phyloP scores from a whole-genome alignment of 2,113 vertebrate genomes.

The Amia ocellicauda region DNA sequence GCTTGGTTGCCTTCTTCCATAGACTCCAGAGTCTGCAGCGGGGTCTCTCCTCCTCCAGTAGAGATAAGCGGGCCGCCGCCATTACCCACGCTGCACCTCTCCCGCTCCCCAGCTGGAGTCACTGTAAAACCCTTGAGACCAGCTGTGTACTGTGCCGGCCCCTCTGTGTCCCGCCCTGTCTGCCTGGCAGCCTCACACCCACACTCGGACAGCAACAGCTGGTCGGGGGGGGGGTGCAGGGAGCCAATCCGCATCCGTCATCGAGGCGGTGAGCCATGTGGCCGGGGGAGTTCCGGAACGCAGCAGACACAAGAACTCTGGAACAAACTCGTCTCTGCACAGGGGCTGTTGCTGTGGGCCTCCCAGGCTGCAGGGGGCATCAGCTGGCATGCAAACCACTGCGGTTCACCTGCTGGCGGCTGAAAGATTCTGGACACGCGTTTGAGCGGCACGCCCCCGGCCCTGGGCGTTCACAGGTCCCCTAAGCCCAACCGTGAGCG shows the following conservation, averaged over 20 bases:
- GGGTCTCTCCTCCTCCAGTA: constrained; percentile 25
- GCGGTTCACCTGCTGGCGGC: background rate
- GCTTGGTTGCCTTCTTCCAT: constrained; percentile 58
- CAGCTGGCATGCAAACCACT: background rate
- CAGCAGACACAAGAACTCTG: no score
- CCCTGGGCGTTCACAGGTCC: background rate
- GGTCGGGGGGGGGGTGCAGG: background rate
- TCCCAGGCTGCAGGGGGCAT: background rate
- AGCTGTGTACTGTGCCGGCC: no score
- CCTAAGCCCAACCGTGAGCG: constrained; percentile 18
- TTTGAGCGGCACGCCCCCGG: background rate
- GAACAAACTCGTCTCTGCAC: no score
- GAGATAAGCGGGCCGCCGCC: background rate
- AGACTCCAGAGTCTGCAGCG: constrained; percentile 30
- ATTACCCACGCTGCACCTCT: background rate
- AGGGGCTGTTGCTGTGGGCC: no score
- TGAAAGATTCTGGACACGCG: constrained; percentile 20
- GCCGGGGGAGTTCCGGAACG: no score
- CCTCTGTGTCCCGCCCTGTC: no score
- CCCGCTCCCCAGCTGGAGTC: background rate
- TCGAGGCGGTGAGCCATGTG: no score
- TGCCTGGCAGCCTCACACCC: no score
- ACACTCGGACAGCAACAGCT: background rate
- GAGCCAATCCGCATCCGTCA: background rate
- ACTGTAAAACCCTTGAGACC: background rate